Base-by-base conservation (phyloP, 1,140 invertebrate genomes). In the Temnothorax nylanderi region DNA sequence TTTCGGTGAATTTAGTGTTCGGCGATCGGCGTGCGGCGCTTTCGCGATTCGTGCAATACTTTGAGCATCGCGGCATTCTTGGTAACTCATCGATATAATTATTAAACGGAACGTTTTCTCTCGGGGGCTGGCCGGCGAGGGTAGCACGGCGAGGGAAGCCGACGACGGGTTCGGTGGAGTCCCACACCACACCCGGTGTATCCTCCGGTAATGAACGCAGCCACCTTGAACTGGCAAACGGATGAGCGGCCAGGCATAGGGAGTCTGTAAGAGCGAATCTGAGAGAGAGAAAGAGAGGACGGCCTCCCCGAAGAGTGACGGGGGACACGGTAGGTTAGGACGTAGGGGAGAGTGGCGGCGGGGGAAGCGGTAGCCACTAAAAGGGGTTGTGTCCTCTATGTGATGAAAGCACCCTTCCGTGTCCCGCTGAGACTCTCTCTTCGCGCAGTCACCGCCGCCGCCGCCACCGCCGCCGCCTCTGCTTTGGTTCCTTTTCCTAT, bases 181-280 rank as follows among this genome's bases (percentile, higher is more conserved):
- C 87, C 85, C 89, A 87, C 88, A 75, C 87, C 86, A 88, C 90
- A 91, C 76, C 87, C 88, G 87, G 85, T 89, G 75, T 77, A 89
- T 72, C 64, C 87, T 72, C 86, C 92, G 93, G 92, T 94, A 95
- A 94, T 95, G 94, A 95, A 93, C 92, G 94, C 93, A 94, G 93
- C 94, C 94, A 95, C 94, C 94, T 95, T 95, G 94, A 95, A 95
- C 93, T 93, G 94, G 93, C 92, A 94, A 95, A 95, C 93, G 93
- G 94, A 94, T 94, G 94, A 95, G 92, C 93, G 92, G 90, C 89
- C 89, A 92, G 88, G 80, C 90, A 90, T 80, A 90, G 89, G 71
- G 88, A 88, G 88, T 77, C 84, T 87, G 82, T 67, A 88, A 75
- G 77, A 67, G 89, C 71, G 81, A 86, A 80, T 82, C 77, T 34